Evolutionary conservation across 1,140 invertebrate genomes (phyloP).

Genomic region (Nephila pilipes): DNA sequence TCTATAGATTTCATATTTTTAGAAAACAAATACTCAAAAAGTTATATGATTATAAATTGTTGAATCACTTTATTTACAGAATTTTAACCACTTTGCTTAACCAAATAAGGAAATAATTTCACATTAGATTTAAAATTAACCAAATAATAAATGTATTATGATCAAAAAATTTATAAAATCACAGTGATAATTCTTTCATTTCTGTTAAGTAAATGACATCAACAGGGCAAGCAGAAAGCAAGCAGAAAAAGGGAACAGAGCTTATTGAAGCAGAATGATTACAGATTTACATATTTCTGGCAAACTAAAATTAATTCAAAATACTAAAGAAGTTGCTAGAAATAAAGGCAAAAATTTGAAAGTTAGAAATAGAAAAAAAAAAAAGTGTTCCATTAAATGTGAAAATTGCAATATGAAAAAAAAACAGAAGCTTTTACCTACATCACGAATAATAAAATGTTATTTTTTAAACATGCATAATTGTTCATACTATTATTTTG

Average conservation of each 20-base stretch:
- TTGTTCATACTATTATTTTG: not conserved
- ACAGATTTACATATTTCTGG: not conserved
- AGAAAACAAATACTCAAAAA: no score
- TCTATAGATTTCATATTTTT: no score
- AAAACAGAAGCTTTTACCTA: conserved; percentile 37
- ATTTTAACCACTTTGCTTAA: no score
- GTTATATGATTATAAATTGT: no score
- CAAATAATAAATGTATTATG: no score
- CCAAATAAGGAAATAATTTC: no score
- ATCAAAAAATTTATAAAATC: no score
- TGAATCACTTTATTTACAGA: no score
- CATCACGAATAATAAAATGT: not conserved
- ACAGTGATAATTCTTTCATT: no score
- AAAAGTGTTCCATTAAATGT: not conserved
- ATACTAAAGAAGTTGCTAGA: not conserved
- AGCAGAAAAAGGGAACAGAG: not conserved
- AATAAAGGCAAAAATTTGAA: not conserved
- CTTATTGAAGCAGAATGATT: not conserved
- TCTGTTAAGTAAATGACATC: not conserved
- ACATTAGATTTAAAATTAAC: no score
- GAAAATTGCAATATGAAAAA: not conserved
- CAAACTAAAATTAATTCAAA: not conserved
- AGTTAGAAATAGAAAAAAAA: conserved; percentile 13
- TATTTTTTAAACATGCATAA: no score
- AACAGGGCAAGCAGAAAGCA: conserved; percentile 9